Evolutionary conservation across 1,140 invertebrate species (phyloP), one percentile per base, ranked within the genome.

Genomic region (Zaprionus capensis): DNA sequence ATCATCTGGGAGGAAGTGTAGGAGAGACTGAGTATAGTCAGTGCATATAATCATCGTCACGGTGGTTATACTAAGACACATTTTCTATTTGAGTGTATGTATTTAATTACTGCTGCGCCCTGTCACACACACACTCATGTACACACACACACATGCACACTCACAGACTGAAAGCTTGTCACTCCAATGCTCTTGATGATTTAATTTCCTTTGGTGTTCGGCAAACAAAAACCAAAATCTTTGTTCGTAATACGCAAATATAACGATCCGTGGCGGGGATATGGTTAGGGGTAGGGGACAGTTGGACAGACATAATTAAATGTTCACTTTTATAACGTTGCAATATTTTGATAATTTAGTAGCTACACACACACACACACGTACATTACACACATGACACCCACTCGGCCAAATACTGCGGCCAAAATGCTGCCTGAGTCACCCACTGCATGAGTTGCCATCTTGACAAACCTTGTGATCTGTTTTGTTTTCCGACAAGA

Each of bases 341-440:
- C 84, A 87, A 84, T 87, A 87, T 81, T 87, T 88, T 84, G 71
- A 81, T 84, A 81, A 87, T 87, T 87, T 79, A 76, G 72, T 72
- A 65, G 71, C 76, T 68, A 46, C 73, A 80, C 78, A 41, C 67
- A 73, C 57, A 53, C 56, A 53, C 14, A 2, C 46, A 63, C 44
- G 28, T 11, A 59, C 49, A 62, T 0, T 9, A 34, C 41, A 34
- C 17, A 22, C 6, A 41, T 17, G 58, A 49, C 34, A 41, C 9
- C 26, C 15, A 53, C 24, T 36, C 49, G 22, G 17, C n/a, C 15
- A 53, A n/a, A 20, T n/a, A 41, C 44, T 34, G 41, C 65, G 68
- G 65, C 61, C 70, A 31, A 49, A 70, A 20, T 56, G 36, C 5
- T 56, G 36, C 51, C 22, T 71, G 73, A 71, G 59, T 76, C 73